Conservation (phyloP, 2,113 vertebrate genomes). For the Lampris incognitus region DNA sequence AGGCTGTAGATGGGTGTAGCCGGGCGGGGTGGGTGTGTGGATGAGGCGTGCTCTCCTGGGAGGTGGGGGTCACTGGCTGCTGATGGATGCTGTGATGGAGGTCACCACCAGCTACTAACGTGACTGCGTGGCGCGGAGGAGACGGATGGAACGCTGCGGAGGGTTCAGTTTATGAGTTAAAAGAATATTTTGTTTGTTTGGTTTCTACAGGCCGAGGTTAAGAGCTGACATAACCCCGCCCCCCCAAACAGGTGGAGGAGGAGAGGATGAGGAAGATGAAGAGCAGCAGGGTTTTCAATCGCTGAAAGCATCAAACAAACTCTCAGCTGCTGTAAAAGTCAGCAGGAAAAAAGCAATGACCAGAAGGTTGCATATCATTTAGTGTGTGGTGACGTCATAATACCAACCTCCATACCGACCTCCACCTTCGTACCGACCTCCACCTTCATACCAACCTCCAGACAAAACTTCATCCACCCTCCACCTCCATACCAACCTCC, state of each 20-base stretch:
- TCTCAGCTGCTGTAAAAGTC: too few relatives aligned
- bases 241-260: too few relatives aligned
- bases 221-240: conserved; percentile 36
- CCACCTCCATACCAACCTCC: too few relatives aligned
- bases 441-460: too few relatives aligned
- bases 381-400: too few relatives aligned
- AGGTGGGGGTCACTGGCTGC: conserved; percentile 77
- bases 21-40: conserved; percentile 72
- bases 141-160: conserved; percentile 55
- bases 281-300: not conserved
- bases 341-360: too few relatives aligned
- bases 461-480: too few relatives aligned
- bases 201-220: conserved; percentile 52
- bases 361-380: too few relatives aligned
- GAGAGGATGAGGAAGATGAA: conserved; percentile 6
- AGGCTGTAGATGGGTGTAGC: conserved; percentile 75
- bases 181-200: too few relatives aligned
- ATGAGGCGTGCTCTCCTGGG: conserved; percentile 78
- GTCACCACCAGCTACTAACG: conserved; percentile 70
- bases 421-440: too few relatives aligned
- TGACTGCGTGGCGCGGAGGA: conserved; percentile 54
- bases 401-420: too few relatives aligned
- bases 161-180: conserved; percentile 68
- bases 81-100: conserved; percentile 82
- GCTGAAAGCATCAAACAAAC: too few relatives aligned